These are phyloP conservation scores for Schizotus pectinicornis DNA, from an alignment of 2,888 invertebrate genomes.

Conservation along the genomic window DNA sequence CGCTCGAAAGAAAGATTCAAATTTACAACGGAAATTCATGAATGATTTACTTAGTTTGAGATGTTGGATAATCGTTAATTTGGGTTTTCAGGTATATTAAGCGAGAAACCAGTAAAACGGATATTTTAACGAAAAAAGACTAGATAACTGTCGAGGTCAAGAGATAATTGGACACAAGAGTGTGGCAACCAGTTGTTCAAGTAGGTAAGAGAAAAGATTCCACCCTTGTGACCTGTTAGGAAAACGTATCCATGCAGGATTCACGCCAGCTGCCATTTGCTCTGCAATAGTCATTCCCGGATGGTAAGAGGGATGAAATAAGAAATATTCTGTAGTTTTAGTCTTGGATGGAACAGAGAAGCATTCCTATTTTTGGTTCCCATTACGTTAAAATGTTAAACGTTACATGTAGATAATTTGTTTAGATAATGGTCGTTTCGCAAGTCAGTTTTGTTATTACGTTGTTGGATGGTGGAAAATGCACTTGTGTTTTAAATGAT, in stretches of 20 bases:
- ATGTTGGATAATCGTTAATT: too few relatives aligned
- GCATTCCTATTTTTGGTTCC: slow-evolving; percentile 19
- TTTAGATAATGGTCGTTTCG: slow-evolving; percentile 11
- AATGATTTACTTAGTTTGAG: too few relatives aligned
- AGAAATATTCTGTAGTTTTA: not conserved
- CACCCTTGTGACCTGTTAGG: slow-evolving; percentile 42
- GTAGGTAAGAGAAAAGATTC: slow-evolving; percentile 43
- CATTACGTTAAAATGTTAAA: slow-evolving; percentile 18
- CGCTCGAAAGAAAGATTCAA: too few relatives aligned
- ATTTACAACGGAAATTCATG: too few relatives aligned
- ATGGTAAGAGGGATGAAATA: too few relatives aligned
- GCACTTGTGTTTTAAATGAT: too few relatives aligned
- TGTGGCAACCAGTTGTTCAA: slow-evolving; percentile 43
- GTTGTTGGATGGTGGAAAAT: not conserved
- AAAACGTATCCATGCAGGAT: slow-evolving; percentile 33
- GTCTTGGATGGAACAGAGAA: slow-evolving; percentile 8
- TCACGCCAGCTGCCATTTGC: slow-evolving; percentile 12
- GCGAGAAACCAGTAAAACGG: too few relatives aligned
- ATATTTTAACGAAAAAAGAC: too few relatives aligned
- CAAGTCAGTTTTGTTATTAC: slow-evolving; percentile 14
- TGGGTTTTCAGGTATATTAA: too few relatives aligned
- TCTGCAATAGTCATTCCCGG: too few relatives aligned
- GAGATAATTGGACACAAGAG: slow-evolving; percentile 45
- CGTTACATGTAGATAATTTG: slow-evolving; percentile 13
- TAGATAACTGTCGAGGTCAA: slow-evolving; percentile 14